These are phyloP conservation scores for Orius laevigatus DNA, from an alignment of 1,140 invertebrate genomes.

Conservation along the genomic window DNA sequence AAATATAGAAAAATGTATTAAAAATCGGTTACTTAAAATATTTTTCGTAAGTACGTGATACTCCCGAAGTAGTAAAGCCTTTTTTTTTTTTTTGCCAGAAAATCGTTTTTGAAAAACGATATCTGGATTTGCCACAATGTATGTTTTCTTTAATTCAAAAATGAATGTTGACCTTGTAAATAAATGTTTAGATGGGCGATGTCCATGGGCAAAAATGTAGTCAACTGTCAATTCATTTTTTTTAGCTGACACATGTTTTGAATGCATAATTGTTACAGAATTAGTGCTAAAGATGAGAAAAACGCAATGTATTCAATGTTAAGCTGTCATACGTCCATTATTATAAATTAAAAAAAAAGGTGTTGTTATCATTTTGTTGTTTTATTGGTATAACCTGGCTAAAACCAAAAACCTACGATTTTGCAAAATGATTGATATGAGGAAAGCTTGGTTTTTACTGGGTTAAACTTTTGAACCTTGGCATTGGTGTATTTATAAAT, in stretches of 20 bases:
- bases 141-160: neutral
- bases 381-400: neutral
- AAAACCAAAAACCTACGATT: neutral
- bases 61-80: neutral
- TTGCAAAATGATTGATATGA: neutral
- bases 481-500: too few relatives aligned
- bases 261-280: conserved; percentile 13
- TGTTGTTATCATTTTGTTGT: conserved; percentile 13
- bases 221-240: conserved; percentile 16
- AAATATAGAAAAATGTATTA: too few relatives aligned
- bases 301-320: conserved; percentile 17
- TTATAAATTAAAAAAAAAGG: conserved; percentile 16
- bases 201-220: conserved; percentile 8
- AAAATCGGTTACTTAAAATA: too few relatives aligned
- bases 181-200: conserved; percentile 10
- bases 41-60: too few relatives aligned
- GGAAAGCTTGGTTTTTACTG: too few relatives aligned
- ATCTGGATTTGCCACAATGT: neutral
- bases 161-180: conserved; percentile 7
- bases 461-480: neutral
- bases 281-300: conserved; percentile 12
- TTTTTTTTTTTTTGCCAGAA: conserved; percentile 5
- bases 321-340: conserved; percentile 18
- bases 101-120: neutral
- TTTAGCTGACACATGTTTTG: conserved; percentile 6